A percentile compares a stretch with the other conserved stretches of the same genome.
phyloP scores from a whole-genome alignment of 1,140 invertebrate species.

The Ceratoteleas bidentatus region DNA sequence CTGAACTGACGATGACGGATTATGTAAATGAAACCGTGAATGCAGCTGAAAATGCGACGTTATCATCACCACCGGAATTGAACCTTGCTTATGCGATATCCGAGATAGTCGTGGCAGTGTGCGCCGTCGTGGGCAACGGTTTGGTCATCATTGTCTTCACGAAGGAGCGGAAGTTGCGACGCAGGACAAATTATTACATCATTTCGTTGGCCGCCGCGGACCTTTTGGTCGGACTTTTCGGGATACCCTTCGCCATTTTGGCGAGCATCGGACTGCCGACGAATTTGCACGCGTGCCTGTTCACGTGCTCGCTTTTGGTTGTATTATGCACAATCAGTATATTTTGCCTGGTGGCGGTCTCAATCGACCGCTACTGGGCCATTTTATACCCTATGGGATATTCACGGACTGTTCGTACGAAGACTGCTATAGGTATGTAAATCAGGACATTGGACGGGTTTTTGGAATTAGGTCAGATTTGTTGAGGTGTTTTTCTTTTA shows the following conservation, averaged over 20 bases:
- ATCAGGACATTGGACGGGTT: too few relatives aligned
- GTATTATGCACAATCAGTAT: conserved; percentile 96
- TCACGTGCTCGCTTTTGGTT: conserved; percentile 92
- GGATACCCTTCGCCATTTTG: conserved; percentile 93
- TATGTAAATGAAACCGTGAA: conserved; percentile 17
- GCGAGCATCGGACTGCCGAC: conserved; percentile 88
- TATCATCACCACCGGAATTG: conserved; percentile 71
- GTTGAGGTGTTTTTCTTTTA: too few relatives aligned
- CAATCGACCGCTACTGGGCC: conserved; percentile 95
- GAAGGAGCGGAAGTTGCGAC: conserved; percentile 87
- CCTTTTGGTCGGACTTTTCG: conserved; percentile 88
- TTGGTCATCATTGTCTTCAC: conserved; percentile 92
- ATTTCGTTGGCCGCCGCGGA: conserved; percentile 93
- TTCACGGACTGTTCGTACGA: conserved; percentile 91
- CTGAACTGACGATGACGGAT: conserved; percentile 50
- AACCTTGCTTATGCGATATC: conserved; percentile 87
- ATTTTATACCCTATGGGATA: conserved; percentile 95
- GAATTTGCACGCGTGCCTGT: conserved; percentile 90
- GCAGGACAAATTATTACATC: conserved; percentile 95
- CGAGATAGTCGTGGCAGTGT: conserved; percentile 90
- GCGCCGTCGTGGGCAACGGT: conserved; percentile 91
- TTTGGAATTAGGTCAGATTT: too few relatives aligned
- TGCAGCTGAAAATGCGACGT: conserved; percentile 36
- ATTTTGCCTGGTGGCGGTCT: conserved; percentile 94
- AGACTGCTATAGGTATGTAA: conserved; percentile 92